Base-by-base conservation (phyloP, 2,797 vertebrate genomes). In the Silurus lanzhouensis region DNA sequence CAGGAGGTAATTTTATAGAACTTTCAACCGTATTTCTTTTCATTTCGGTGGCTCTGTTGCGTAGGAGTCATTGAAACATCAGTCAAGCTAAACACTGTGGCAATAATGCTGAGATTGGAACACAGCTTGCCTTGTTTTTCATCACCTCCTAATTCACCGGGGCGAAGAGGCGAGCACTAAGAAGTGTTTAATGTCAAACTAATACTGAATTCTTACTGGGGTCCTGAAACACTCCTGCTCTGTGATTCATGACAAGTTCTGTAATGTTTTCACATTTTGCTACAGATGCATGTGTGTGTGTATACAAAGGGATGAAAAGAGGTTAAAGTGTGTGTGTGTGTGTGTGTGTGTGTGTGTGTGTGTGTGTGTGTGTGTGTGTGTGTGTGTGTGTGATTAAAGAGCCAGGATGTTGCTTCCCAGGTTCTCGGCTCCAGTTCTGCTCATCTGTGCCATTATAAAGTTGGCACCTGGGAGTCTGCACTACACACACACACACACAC, bases 321-420 rank as follows among this genome's bases (percentile, higher is more conserved):
- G 31, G 31, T 38, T 38, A 38, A 38, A 38, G 38, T 68, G 66
- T 38, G 66, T 68, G 66, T 68, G 2, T 38, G 31, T 3, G 31
- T 38, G 31, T 38, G 31, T 38, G 31, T 3, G 31, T 38, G 31
- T 38, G 31, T 38, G 31, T 3, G 31, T 38, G 31, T 38, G 31
- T 38, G 27, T 15, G 6, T 57, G 57, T 60, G 57, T 78, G 75
- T 38, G 17, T 46, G 19, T 31, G 72, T 57, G 17, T 70, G 77
- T 44, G 44, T 80, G 66, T 80, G 64, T 60, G 25, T 46, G 20
- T 86, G 68, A 87, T 89, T 87, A 87, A 85, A 67, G 55, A 63
- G 17, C 17, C 66, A 79, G 72, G 79, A 71, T 71, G 48, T 46
- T 81, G 80, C 82, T 88, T 88, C 4, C 6, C 38, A 3, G 15